Conservation (phyloP, 2,113 vertebrate genomes). For the Mesitornis unicolor region DNA sequence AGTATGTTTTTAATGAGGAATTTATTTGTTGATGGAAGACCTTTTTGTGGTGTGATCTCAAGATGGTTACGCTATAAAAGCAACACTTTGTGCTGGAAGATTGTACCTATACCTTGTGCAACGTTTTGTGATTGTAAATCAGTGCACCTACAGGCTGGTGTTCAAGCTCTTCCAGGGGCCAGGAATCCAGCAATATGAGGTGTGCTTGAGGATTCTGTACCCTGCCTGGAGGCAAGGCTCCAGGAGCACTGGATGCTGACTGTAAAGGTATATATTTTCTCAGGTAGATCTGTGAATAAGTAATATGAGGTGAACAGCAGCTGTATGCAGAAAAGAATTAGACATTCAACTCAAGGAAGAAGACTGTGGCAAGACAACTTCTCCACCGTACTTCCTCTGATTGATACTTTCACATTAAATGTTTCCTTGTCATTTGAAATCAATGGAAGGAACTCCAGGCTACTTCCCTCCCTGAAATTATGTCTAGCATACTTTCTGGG, state of each 20-base stretch:
- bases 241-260: background rate
- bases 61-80: background rate
- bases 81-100: background rate
- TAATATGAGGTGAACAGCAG: background rate
- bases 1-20: background rate
- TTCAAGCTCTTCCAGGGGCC: fast-evolving
- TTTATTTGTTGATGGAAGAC: background rate
- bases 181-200: background rate
- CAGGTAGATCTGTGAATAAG: background rate
- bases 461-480: background rate
- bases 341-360: background rate
- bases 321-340: background rate
- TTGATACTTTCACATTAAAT: background rate
- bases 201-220: background rate
- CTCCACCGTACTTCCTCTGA: background rate
- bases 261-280: fast-evolving
- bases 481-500: background rate
- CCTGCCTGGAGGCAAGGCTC: background rate
- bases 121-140: background rate
- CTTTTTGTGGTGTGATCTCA: background rate
- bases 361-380: background rate
- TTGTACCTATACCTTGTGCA: background rate
- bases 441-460: background rate
- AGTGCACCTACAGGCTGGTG: background rate
- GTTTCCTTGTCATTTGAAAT: background rate